These are phyloP conservation scores for Taphrorychus bicolor DNA, from an alignment of 2,888 invertebrate genomes.

Conservation along the genomic window DNA sequence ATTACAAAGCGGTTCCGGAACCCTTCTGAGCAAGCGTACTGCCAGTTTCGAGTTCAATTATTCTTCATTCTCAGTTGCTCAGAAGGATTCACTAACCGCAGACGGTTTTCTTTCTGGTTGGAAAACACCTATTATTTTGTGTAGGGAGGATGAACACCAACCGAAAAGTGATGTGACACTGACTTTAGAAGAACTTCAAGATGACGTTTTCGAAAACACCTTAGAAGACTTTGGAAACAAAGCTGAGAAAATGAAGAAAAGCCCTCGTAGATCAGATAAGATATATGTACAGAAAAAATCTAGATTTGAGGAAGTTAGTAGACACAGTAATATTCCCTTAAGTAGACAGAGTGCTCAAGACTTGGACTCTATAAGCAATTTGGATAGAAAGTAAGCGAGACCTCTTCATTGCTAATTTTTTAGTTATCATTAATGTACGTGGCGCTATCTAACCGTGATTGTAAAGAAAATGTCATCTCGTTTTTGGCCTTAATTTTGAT, in stretches of 20 bases:
- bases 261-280: constrained; percentile 56
- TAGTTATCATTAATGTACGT: too few species aligned
- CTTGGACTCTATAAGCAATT: constrained; percentile 43
- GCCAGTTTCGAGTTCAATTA: too few species aligned
- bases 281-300: constrained; percentile 59
- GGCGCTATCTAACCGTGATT: too few species aligned
- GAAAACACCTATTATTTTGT: too few species aligned
- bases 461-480: too few species aligned
- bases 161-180: constrained; percentile 57
- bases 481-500: too few species aligned
- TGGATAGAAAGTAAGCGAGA: constrained; percentile 35
- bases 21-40: too few species aligned
- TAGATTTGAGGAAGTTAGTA: constrained; percentile 55
- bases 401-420: too few species aligned
- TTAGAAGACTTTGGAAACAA: constrained; percentile 49
- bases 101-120: too few species aligned
- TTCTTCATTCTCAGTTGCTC: too few species aligned
- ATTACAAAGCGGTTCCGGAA: too few species aligned
- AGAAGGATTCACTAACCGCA: too few species aligned
- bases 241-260: constrained; percentile 52
- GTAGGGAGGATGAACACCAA: constrained; percentile 56
- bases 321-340: constrained; percentile 43
- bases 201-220: constrained; percentile 59
- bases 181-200: constrained; percentile 59
- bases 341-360: constrained; percentile 48